phyloP scores from a whole-genome alignment of 2,888 invertebrate species.

The Galeopsomyia nigrocyanea region DNA sequence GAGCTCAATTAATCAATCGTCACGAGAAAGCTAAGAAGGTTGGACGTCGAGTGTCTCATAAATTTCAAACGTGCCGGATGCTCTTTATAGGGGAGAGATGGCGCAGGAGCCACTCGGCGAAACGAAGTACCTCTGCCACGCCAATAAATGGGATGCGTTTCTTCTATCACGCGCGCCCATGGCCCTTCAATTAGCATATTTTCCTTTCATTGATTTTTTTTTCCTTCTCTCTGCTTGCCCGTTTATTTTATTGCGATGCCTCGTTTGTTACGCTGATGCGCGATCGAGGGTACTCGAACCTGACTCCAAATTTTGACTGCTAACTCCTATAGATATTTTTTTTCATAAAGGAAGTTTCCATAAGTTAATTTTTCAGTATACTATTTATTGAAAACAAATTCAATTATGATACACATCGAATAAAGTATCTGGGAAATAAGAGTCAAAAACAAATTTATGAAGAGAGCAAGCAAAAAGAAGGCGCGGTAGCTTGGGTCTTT shows the following conservation, averaged over 20 bases:
- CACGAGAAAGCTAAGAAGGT: slow-evolving; percentile 47
- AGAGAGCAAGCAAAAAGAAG: slow-evolving; percentile 10
- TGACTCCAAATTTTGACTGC: too few relatives aligned
- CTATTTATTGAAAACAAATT: too few relatives aligned
- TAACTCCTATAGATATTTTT: neutral
- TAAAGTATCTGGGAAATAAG: neutral
- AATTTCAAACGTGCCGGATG: slow-evolving; percentile 48
- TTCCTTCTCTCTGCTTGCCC: slow-evolving; percentile 6
- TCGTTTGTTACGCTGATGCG: slow-evolving; percentile 8
- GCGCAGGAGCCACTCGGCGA: slow-evolving; percentile 26
- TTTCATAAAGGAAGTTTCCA: neutral
- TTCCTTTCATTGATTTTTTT: slow-evolving; percentile 43
- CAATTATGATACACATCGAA: too few relatives aligned
- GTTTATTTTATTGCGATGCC: slow-evolving; percentile 32
- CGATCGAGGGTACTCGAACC: neutral
- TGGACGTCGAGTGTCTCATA: slow-evolving; percentile 52
- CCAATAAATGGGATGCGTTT: slow-evolving; percentile 39
- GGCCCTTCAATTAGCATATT: slow-evolving; percentile 49
- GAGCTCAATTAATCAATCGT: slow-evolving; percentile 61
- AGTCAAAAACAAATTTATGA: neutral
- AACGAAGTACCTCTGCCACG: slow-evolving; percentile 28
- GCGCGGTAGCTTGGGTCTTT: neutral
- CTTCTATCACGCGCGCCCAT: slow-evolving; percentile 33
- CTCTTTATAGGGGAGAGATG: slow-evolving; percentile 37
- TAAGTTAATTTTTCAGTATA: too few relatives aligned